These are phyloP conservation scores for Drosophila meridionalis DNA, from an alignment of 2,888 invertebrate species.

Conservation along the genomic window DNA sequence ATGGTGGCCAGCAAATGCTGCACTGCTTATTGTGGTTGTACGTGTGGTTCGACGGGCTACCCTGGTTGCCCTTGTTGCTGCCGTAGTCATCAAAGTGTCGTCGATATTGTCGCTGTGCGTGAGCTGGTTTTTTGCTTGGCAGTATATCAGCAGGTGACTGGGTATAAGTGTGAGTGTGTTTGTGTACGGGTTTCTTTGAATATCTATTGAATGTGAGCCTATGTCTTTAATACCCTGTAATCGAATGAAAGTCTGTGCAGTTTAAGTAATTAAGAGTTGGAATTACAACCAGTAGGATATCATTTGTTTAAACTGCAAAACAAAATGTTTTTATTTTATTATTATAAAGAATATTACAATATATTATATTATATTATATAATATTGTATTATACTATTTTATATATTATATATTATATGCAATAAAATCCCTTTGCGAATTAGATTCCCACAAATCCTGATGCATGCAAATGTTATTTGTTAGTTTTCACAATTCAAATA, in stretches of 20 bases:
- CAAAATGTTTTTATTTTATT: too few relatives aligned
- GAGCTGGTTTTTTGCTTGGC: slow-evolving; percentile 1
- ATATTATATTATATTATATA: too few relatives aligned
- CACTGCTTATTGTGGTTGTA: slow-evolving; percentile 41
- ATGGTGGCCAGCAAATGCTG: slow-evolving; percentile 31
- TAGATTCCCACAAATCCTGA: too few relatives aligned
- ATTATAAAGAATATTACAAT: too few relatives aligned
- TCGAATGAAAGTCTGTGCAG: not conserved
- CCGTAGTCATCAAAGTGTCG: slow-evolving; percentile 14
- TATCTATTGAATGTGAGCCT: not conserved
- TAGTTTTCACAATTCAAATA: too few relatives aligned
- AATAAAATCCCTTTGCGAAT: too few relatives aligned
- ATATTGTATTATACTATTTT: too few relatives aligned
- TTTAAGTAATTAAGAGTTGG: not conserved
- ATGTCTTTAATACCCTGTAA: not conserved
- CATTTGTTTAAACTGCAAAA: too few relatives aligned
- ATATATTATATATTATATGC: too few relatives aligned
- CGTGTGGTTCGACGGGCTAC: slow-evolving; percentile 27
- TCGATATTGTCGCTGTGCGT: slow-evolving; percentile 14
- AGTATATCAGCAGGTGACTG: not conserved
- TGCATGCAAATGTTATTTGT: too few relatives aligned
- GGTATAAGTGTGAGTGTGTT: not conserved
- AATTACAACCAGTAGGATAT: too few relatives aligned
- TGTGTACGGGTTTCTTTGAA: not conserved
- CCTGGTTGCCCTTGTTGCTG: not conserved